Conservation (phyloP, 2,888 invertebrate species). For the Mechanitis messenoides region DNA sequence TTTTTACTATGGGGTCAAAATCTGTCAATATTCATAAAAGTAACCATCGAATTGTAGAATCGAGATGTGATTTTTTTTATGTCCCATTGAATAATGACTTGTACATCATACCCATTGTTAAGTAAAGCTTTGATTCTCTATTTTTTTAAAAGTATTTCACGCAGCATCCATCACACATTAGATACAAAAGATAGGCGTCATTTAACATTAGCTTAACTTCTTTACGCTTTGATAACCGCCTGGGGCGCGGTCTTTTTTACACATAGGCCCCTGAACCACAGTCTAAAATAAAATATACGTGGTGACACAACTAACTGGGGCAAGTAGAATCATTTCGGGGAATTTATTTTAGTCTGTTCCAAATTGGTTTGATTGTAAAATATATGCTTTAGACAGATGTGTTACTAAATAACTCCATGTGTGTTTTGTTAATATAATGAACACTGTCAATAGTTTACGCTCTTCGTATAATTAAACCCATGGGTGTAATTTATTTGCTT, state of each 20-base stretch:
- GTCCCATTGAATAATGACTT: constrained; percentile 48
- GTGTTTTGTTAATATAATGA: constrained; percentile 72
- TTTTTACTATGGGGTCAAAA: constrained; percentile 26
- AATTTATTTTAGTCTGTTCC: constrained; percentile 44
- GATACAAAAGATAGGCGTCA: constrained; percentile 73
- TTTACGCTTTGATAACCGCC: constrained; percentile 71
- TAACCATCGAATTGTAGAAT: constrained; percentile 47
- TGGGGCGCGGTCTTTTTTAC: constrained; percentile 50
- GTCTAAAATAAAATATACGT: constrained; percentile 51
- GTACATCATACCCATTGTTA: constrained; percentile 48
- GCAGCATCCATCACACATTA: constrained; percentile 68
- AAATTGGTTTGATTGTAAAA: constrained; percentile 48
- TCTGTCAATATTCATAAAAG: constrained; percentile 59
- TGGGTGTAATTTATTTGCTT: constrained; percentile 1
- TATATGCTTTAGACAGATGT: constrained; percentile 61
- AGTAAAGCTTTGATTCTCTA: constrained; percentile 51
- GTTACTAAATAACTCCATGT: constrained; percentile 57
- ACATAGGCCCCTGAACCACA: constrained; percentile 38
- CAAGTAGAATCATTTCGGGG: constrained; percentile 41
- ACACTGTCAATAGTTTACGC: constrained; percentile 67
- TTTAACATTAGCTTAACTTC: constrained; percentile 75
- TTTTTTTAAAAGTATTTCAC: constrained; percentile 61
- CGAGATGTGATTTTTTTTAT: constrained; percentile 56
- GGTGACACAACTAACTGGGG: constrained; percentile 44
- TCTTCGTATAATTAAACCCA: constrained; percentile 39